A percentile compares a stretch with the other conserved stretches of the same genome.
phyloP scores from a whole-genome alignment of 2,113 vertebrate species.

The Mastomys natalensis region DNA sequence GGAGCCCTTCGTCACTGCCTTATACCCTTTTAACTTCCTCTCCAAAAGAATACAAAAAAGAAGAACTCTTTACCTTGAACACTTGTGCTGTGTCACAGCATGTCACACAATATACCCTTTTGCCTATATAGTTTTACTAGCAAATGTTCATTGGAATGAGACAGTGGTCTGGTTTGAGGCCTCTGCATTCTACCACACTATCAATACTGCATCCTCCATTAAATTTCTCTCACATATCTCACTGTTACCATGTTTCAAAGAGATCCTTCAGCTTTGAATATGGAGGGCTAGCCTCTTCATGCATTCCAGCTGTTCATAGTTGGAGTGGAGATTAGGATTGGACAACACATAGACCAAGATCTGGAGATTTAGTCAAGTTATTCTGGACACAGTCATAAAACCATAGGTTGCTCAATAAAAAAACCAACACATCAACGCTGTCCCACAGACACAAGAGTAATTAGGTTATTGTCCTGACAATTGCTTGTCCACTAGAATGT shows the following conservation, averaged over 20 bases:
- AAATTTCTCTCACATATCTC: too few species aligned
- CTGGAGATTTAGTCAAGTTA: background rate
- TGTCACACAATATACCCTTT: background rate
- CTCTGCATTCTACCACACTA: background rate
- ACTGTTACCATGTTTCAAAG: background rate
- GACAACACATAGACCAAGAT: background rate
- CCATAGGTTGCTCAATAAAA: background rate
- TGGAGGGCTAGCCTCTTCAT: background rate
- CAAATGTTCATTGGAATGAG: background rate
- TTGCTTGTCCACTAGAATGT: background rate
- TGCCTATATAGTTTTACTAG: background rate
- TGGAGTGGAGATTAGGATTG: background rate
- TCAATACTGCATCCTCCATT: background rate
- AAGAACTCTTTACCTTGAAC: background rate
- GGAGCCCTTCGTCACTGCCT: background rate
- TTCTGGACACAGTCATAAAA: background rate
- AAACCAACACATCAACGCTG: background rate
- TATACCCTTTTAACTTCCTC: background rate
- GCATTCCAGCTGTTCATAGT: background rate
- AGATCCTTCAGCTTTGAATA: background rate
- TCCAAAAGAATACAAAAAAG: background rate
- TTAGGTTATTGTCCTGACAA: background rate
- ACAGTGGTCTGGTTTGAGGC: too few species aligned
- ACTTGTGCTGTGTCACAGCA: background rate
- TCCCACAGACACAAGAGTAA: background rate